These are phyloP conservation scores for Limnephilus marmoratus DNA, from an alignment of 2,888 invertebrate genomes.

Conservation along the genomic window DNA sequence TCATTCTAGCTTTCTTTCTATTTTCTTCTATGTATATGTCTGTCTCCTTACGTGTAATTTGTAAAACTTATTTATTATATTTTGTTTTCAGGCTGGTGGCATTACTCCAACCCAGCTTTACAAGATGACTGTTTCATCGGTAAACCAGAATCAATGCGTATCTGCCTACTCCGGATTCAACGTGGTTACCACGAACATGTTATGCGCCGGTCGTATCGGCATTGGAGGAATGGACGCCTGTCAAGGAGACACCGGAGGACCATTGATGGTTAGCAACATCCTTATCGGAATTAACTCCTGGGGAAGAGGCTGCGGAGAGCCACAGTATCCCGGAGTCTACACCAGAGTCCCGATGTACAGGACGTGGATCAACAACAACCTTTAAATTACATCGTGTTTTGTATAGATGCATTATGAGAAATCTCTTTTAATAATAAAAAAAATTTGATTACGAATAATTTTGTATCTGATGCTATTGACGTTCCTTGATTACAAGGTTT, in stretches of 20 bases:
- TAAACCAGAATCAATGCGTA: slow-evolving; percentile 72
- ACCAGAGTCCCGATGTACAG: slow-evolving; percentile 73
- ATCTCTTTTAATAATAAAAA: background rate
- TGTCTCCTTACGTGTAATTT: no score
- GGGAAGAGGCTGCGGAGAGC: slow-evolving; percentile 76
- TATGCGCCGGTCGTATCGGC: slow-evolving; percentile 72
- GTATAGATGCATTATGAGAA: background rate
- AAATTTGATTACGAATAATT: background rate
- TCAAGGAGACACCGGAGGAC: slow-evolving; percentile 80
- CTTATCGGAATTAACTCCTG: slow-evolving; percentile 79
- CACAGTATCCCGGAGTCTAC: slow-evolving; percentile 77
- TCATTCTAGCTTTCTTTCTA: no score
- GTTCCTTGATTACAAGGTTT: background rate
- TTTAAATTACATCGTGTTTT: background rate
- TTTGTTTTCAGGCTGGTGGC: slow-evolving; percentile 33
- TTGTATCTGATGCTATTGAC: background rate
- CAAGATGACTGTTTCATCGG: slow-evolving; percentile 72
- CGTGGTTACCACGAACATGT: slow-evolving; percentile 71
- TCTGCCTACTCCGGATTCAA: slow-evolving; percentile 72
- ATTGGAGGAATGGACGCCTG: slow-evolving; percentile 74
- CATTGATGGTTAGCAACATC: slow-evolving; percentile 73
- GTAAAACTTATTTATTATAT: background rate
- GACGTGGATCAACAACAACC: slow-evolving; percentile 70
- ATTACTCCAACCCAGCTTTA: slow-evolving; percentile 67
- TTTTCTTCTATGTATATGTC: no score